phyloP scores from a whole-genome alignment of 2,888 invertebrate genomes.

The Clanis bilineata region DNA sequence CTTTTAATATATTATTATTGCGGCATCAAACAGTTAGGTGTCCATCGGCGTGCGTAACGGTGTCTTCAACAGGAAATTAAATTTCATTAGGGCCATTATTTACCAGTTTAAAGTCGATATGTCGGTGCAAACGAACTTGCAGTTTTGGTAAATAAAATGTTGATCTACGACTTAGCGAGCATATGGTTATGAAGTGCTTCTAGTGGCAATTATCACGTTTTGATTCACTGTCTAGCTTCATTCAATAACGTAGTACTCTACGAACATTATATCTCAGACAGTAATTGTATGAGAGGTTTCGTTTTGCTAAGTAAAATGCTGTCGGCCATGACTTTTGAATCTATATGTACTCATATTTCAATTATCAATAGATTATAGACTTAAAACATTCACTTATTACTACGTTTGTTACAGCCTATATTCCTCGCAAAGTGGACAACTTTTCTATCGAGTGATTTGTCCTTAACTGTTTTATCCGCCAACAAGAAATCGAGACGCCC shows the following conservation, averaged over 20 bases:
- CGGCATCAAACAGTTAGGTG: conserved; percentile 6
- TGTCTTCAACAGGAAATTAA: conserved; percentile 11
- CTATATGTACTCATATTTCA: background rate
- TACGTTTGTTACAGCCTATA: too few relatives aligned
- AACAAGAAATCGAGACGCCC: too few relatives aligned
- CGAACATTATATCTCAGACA: too few relatives aligned
- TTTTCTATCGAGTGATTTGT: too few relatives aligned
- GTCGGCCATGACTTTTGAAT: background rate
- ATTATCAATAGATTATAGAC: too few relatives aligned
- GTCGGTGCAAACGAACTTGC: background rate
- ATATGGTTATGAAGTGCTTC: background rate
- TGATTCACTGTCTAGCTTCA: background rate
- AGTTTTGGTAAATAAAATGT: background rate
- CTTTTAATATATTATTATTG: conserved; percentile 4
- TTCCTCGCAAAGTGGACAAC: too few relatives aligned
- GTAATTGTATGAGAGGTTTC: too few relatives aligned
- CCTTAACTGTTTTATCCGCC: too few relatives aligned
- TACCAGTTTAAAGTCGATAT: background rate
- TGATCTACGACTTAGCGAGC: background rate
- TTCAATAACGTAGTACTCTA: background rate
- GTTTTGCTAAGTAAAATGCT: too few relatives aligned
- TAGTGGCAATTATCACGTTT: background rate
- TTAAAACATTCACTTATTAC: too few relatives aligned
- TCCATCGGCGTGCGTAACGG: background rate
- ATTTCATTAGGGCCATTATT: background rate